Base-by-base conservation (phyloP, 2,888 invertebrate genomes). In the Apotomis capreana region DNA sequence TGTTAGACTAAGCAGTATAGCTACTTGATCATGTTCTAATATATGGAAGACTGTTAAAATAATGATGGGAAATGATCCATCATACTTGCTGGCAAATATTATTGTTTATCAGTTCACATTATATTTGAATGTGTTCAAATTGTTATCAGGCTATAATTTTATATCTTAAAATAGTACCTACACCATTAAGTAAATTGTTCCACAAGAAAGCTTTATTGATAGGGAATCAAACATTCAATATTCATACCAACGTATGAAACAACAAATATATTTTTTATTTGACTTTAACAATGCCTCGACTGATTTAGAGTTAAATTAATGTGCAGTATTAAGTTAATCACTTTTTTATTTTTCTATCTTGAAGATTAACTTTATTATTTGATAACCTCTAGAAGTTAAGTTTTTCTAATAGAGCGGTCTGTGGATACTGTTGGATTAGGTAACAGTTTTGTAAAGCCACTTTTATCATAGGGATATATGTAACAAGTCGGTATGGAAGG, bases 241-340 rank as follows among this genome's bases (percentile, higher is more conserved):
- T 78, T 78, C 82, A 81, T 64, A 65, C 57, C 44, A 76, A 80
- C 79, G 78, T 80, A 68, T 82, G 77, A 80, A 80, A 81, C 78
- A 80, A 77, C 77, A 78, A 74, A 78, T 78, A 77, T 83, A 84
- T 80, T 79, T 86, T 84, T 87, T 80, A 82, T 83, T 85, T 83
- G 80, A 84, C 84, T 85, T 79, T 85, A 85, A 85, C 83, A 86
- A 87, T 83, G 83, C 85, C 87, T 89, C 87, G 92, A 92, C 92
- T 93, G 92, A 93, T 90, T 91, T 89, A 92, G 90, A 88, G 83
- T 90, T 90, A 88, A 86, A 84, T 83, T 86, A 87, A 87, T 86
- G 85, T 90, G 90, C 92, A 93, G 92, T 92, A 92, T 93, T 93
- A 93, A 89, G 90, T 85, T 86, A 84, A 78, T 78, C 87, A 86